Conservation (phyloP, 2,113 vertebrate species). For the Astatoreochromis straeleni region DNA sequence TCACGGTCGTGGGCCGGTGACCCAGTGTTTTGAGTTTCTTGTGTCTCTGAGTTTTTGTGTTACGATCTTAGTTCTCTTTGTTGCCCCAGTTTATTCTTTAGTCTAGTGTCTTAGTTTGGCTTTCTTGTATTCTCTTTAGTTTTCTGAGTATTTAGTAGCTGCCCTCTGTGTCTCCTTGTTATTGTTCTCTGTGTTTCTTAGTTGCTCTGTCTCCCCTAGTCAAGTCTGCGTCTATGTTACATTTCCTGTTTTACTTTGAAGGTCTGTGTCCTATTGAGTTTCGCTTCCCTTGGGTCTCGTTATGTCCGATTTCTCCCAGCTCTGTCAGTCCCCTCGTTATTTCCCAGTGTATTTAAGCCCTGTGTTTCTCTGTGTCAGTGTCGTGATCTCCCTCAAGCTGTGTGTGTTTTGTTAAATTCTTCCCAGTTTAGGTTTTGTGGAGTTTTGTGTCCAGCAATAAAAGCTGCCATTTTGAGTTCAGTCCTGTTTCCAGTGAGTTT, state of each 20-base stretch:
- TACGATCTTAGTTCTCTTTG: neutral
- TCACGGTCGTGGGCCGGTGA: neutral
- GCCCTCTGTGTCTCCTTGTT: neutral
- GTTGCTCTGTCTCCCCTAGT: neutral
- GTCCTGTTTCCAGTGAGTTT: neutral
- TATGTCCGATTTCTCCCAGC: no score
- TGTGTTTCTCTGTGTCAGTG: neutral
- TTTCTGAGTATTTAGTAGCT: no score
- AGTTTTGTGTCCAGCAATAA: neutral
- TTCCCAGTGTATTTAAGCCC: neutral
- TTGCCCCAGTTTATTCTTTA: neutral
- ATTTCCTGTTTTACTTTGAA: neutral
- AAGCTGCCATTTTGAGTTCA: neutral
- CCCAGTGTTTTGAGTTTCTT: neutral
- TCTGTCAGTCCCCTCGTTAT: neutral
- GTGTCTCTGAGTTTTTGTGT: neutral
- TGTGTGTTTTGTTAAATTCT: no score
- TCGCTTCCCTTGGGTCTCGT: neutral
- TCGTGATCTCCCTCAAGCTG: rapidly evolving
- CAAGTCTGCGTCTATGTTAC: neutral
- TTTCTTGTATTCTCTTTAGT: no score
- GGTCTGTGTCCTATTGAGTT: no score
- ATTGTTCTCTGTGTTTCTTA: neutral
- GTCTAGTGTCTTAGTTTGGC: neutral
- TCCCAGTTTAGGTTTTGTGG: no score